phyloP scores from a whole-genome alignment of 2,888 invertebrate genomes.

The Dryadula phaetusa region DNA sequence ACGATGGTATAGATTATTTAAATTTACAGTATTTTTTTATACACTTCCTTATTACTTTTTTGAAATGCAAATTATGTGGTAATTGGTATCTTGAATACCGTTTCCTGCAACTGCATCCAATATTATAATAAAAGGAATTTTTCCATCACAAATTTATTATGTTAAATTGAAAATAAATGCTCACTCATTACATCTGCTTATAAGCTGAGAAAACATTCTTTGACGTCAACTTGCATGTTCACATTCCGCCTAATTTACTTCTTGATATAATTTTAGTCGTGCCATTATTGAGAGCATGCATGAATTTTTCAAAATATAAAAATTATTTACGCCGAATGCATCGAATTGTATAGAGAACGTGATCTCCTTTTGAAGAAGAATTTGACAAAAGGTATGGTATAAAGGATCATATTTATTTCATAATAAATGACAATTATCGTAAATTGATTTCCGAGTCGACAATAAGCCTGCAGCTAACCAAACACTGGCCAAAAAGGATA shows the following conservation, averaged over 20 bases:
- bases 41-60: background rate
- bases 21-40: background rate
- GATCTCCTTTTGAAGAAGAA: slow-evolving; percentile 64
- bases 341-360: slow-evolving; percentile 59
- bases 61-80: background rate
- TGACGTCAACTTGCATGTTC: slow-evolving; percentile 60
- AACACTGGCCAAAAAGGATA: slow-evolving; percentile 86
- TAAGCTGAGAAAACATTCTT: slow-evolving; percentile 78
- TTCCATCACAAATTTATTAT: slow-evolving; percentile 29
- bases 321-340: slow-evolving; percentile 71
- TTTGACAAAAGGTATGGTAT: slow-evolving; percentile 67
- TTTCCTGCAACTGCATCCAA: background rate
- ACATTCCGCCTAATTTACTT: slow-evolving; percentile 74
- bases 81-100: background rate
- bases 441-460: slow-evolving; percentile 79
- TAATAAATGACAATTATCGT: slow-evolving; percentile 84
- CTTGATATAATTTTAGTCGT: slow-evolving; percentile 79
- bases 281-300: slow-evolving; percentile 64
- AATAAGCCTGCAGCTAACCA: slow-evolving; percentile 86
- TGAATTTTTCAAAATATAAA: slow-evolving; percentile 74
- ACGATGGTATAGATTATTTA: no score
- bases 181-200: slow-evolving; percentile 66
- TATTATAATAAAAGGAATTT: slow-evolving; percentile 5
- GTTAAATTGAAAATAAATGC: slow-evolving; percentile 38
- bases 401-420: slow-evolving; percentile 83